Base-by-base conservation (phyloP, 2,113 vertebrate genomes). In the Phocoena phocoena region DNA sequence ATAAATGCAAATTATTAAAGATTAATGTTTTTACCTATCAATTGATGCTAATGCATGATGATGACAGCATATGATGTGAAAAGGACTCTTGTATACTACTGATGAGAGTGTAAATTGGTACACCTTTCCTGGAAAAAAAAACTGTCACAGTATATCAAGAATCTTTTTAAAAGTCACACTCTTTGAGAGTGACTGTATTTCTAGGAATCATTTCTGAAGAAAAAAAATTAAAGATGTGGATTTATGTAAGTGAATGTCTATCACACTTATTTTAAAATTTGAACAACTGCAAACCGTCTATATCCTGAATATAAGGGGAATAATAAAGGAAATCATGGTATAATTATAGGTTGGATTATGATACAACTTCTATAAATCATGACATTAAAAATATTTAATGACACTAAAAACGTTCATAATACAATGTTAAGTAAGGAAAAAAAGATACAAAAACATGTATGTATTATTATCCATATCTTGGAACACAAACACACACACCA, bases 1-100 rank as follows among this genome's bases (percentile, higher is more conserved):
- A 93, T 73, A 83, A 84, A 90, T 65, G 20, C 36, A 86, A 93
- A 89, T 95, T 89, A 77, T 90, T 21, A 77, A 90, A 92, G 41
- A 76, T 86, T 65, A 74, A 86, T n/a, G 82, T 71, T 91, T 95
- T 84, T 88, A 50, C 8, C 10, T 90, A 82, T 62, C 76, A 85
- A n/a, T 1, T 80, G 67, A 88, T 41, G 53, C 41, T 89, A 79
- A 93, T 21, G 68, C 33, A 79, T 21, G 18, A 62, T 47, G 62
- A 93, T 33, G 6, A 92, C 18, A 84, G 71, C 26, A 44, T 60
- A 55, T 41, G 21, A 88, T 70, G 60, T 76, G 53, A 55, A 89
- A 88, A 95, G 20, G 26, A 58, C 11, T 80, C 80, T 80, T 31
- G 14, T 47, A 73, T 55, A 67, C 55, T 77, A 76, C 53, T 77